phyloP scores from a whole-genome alignment of 2,888 invertebrate species.

The Pegoplata infirma region DNA sequence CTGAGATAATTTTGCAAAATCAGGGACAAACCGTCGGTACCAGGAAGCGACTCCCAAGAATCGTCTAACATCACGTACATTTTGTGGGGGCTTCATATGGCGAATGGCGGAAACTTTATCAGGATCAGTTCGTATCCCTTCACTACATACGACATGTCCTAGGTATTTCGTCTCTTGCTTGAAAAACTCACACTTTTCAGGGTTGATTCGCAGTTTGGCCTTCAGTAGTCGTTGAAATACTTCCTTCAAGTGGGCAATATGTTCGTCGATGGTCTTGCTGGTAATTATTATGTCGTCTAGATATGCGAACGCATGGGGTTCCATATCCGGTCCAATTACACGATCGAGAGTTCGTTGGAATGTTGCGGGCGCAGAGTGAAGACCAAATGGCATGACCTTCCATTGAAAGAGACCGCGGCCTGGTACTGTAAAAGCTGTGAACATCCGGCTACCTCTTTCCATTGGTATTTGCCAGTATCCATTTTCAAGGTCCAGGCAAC shows the following conservation, averaged over 20 bases:
- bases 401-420: no score
- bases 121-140: no score
- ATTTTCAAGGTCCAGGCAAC: no score
- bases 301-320: not conserved
- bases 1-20: no score
- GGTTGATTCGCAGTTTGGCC: not conserved
- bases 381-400: no score
- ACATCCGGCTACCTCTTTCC: not conserved
- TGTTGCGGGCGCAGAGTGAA: slow-evolving; percentile 28
- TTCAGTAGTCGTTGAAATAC: no score
- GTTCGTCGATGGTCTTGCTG: not conserved
- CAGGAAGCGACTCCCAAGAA: no score
- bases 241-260: no score
- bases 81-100: not conserved
- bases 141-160: slow-evolving; percentile 32
- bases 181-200: not conserved
- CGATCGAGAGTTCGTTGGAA: slow-evolving; percentile 12
- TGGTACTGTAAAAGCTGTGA: slow-evolving; percentile 16
- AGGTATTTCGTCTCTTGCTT: slow-evolving; percentile 20
- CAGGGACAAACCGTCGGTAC: no score
- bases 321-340: slow-evolving; percentile 3
- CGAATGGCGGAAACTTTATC: no score
- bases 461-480: not conserved
- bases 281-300: no score
- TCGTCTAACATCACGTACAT: not conserved